Evolutionary conservation across 2,888 invertebrate species (phyloP).

Genomic region (Aphodius granarius): DNA sequence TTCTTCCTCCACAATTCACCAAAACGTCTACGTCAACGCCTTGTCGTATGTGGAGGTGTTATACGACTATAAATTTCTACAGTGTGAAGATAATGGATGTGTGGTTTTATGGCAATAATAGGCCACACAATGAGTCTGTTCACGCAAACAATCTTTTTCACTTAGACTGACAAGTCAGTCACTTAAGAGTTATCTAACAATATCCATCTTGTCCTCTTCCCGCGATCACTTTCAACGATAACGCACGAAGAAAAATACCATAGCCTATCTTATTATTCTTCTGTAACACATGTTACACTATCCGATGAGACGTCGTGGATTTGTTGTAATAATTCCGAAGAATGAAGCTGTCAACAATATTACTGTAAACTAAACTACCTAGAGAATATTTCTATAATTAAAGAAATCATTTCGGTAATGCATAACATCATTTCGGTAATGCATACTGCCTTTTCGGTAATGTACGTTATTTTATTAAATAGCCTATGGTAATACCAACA

Average conservation of each 20-base stretch:
- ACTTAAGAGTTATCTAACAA: constrained; percentile 23
- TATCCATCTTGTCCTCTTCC: constrained; percentile 24
- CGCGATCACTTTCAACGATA: constrained; percentile 18
- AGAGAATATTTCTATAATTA: background rate
- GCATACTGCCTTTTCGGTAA: too few relatives aligned
- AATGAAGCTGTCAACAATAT: background rate
- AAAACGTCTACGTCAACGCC: background rate
- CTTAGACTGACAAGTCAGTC: constrained; percentile 24
- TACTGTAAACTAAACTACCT: background rate
- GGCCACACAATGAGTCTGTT: constrained; percentile 17
- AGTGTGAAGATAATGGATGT: background rate
- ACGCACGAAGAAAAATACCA: background rate
- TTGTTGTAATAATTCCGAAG: background rate
- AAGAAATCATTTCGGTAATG: background rate
- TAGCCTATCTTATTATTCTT: background rate
- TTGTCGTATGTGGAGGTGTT: background rate
- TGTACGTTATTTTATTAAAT: too few relatives aligned
- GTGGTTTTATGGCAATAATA: constrained; percentile 14
- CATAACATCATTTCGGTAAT: too few relatives aligned
- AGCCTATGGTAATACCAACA: too few relatives aligned
- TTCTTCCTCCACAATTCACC: background rate
- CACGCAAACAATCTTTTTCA: constrained; percentile 25
- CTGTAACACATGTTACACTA: background rate
- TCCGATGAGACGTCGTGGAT: background rate
- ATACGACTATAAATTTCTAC: background rate